These are phyloP conservation scores for Crambe crambe DNA, from an alignment of 37 sponge, comb jelly and placozoan species.

Conservation along the genomic window DNA sequence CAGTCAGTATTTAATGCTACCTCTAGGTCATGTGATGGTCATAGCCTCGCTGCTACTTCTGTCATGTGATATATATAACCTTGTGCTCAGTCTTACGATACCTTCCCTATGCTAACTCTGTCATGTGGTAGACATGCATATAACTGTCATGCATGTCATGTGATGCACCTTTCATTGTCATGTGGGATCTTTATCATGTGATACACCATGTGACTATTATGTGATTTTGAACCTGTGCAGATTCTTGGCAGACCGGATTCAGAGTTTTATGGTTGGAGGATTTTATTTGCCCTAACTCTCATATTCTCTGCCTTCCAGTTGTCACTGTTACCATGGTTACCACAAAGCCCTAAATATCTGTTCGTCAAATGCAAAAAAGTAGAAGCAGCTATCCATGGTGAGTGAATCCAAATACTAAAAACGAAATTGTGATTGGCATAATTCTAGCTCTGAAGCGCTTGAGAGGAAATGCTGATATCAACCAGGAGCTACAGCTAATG, in stretches of 20 bases:
- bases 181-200: background rate
- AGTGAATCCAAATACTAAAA: background rate
- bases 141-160: no score
- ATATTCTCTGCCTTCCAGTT: conserved; percentile 51
- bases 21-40: background rate
- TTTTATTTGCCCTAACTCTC: conserved; percentile 48
- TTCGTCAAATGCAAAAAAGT: conserved; percentile 29
- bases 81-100: no score
- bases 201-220: background rate
- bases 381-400: conserved; percentile 38
- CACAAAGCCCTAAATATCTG: conserved; percentile 54
- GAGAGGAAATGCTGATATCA: conserved; percentile 10
- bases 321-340: conserved; percentile 47
- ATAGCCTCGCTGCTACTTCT: no score
- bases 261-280: conserved; percentile 55
- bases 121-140: no score
- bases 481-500: conserved; percentile 23
- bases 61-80: no score
- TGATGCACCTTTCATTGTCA: background rate
- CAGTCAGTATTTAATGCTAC: no score
- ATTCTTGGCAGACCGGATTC: conserved; percentile 29
- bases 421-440: background rate
- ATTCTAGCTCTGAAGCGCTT: conserved; percentile 27
- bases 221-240: background rate
- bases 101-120: no score